Conservation (phyloP, 1,140 invertebrate genomes). For the Diorhabda carinulata region DNA sequence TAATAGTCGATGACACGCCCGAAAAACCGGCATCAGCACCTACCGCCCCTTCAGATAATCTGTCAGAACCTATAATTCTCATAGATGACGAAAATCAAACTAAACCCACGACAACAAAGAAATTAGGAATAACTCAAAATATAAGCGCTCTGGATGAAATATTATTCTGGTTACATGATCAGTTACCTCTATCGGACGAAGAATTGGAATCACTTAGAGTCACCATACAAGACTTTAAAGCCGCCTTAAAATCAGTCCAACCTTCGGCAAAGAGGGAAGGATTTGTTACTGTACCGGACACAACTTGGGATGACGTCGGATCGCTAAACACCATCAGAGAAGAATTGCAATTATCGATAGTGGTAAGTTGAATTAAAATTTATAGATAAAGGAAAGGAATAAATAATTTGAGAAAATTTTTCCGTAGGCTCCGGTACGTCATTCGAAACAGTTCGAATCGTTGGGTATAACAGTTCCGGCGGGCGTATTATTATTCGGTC, state of each 20-base stretch:
- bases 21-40: not conserved
- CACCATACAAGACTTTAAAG: conserved; percentile 69
- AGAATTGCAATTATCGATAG: conserved; percentile 84
- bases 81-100: not conserved
- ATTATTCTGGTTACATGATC: conserved; percentile 55
- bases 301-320: conserved; percentile 96
- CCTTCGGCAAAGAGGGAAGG: conserved; percentile 96
- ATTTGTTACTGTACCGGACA: conserved; percentile 95
- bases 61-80: not conserved
- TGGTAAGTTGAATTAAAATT: conserved; percentile 55
- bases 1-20: not conserved
- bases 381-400: not conserved
- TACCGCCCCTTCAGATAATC: not conserved
- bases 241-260: conserved; percentile 76
- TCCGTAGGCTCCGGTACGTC: conserved; percentile 80
- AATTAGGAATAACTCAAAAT: conserved; percentile 34
- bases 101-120: conserved; percentile 17
- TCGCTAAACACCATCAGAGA: conserved; percentile 83
- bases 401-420: not conserved
- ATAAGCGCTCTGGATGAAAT: conserved; percentile 42
- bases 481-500: conserved; percentile 79
- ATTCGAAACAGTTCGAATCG: conserved; percentile 71
- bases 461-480: conserved; percentile 77
- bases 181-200: conserved; percentile 53
- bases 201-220: conserved; percentile 63